These are phyloP conservation scores for Oegoconia quadripuncta DNA, from an alignment of 2,888 invertebrate species.

Conservation along the genomic window DNA sequence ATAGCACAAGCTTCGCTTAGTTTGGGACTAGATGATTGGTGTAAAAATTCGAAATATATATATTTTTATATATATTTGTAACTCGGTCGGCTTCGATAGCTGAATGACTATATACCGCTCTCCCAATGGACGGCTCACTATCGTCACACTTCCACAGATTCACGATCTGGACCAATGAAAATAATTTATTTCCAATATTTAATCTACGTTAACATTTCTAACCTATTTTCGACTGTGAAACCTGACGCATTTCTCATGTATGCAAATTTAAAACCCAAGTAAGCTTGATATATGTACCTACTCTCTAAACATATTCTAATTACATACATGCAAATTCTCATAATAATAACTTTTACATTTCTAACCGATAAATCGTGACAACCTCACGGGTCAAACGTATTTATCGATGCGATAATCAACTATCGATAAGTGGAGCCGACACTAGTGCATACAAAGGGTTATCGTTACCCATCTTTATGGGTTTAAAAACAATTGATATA, in stretches of 20 bases:
- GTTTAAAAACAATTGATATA: conserved; percentile 54
- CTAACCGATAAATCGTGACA: conserved; percentile 60
- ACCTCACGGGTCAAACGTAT: conserved; percentile 60
- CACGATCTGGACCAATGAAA: no score
- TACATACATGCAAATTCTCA: conserved; percentile 47
- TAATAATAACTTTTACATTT: conserved; percentile 54
- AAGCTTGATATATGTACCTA: conserved; percentile 6
- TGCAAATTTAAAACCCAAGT: conserved; percentile 6
- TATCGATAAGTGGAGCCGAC: conserved; percentile 50
- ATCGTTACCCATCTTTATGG: conserved; percentile 65
- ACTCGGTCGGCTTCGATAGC: no score
- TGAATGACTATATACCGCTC: no score
- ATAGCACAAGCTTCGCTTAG: no score
- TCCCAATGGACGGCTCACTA: no score
- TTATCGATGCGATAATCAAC: conserved; percentile 56
- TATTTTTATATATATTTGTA: no score
- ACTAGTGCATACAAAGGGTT: conserved; percentile 55
- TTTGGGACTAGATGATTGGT: no score
- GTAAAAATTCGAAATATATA: no score
- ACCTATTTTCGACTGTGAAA: conserved; percentile 1
- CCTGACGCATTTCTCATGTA: neutral
- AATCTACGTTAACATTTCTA: conserved; percentile 4
- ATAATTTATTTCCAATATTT: no score
- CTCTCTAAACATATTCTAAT: conserved; percentile 36
- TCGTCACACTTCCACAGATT: no score